These are phyloP conservation scores for Cotesia typhae DNA, from an alignment of 1,140 invertebrate genomes.

Conservation along the genomic window DNA sequence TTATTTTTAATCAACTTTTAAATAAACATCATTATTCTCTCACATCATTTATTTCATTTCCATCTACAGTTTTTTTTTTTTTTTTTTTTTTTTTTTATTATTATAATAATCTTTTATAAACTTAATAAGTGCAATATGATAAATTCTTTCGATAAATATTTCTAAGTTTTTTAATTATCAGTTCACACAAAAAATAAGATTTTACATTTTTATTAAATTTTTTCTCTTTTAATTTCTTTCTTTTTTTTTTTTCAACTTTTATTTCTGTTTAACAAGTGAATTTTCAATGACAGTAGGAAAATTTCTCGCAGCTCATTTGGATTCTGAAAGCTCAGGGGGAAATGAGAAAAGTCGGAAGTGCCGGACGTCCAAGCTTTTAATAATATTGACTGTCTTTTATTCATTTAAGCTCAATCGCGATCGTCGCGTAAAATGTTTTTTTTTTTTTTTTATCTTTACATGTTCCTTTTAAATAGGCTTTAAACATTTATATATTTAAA, in stretches of 20 bases:
- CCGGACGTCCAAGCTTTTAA: slow-evolving; percentile 61
- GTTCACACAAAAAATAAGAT: background rate
- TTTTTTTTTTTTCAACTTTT: background rate
- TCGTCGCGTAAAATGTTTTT: slow-evolving; percentile 2
- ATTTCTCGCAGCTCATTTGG: slow-evolving; percentile 28
- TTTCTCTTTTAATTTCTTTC: slow-evolving; percentile 3
- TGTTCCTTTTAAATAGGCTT: background rate
- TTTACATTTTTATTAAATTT: background rate
- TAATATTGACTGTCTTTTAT: slow-evolving; percentile 57
- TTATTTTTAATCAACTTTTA: background rate
- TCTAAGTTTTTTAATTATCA: no score
- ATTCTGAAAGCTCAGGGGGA: slow-evolving; percentile 57
- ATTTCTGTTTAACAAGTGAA: background rate
- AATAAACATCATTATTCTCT: background rate
- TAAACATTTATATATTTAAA: background rate
- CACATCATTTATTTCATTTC: background rate
- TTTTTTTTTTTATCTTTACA: background rate
- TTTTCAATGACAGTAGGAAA: slow-evolving; percentile 38
- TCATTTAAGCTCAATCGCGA: slow-evolving; percentile 25
- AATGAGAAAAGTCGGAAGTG: slow-evolving; percentile 65
- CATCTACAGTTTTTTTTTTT: background rate
- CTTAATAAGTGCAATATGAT: no score
- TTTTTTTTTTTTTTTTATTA: no score
- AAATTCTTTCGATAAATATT: no score
- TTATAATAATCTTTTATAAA: no score